Base-by-base conservation (phyloP, 2,113 vertebrate genomes). In the Zootoca vivipara region DNA sequence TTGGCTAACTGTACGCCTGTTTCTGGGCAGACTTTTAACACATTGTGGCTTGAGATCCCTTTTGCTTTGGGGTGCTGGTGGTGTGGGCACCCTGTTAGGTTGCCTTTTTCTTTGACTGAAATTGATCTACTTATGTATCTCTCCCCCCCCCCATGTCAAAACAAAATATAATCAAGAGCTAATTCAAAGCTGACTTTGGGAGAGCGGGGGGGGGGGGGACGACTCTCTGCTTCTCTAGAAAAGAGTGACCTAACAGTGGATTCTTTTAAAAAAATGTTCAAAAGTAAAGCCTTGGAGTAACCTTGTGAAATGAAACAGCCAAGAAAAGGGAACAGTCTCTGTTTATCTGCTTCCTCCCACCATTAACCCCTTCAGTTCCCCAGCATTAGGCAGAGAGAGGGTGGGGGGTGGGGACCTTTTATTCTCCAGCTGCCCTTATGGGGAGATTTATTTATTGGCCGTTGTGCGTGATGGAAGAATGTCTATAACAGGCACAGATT, bases 261-360 rank as follows among this genome's bases (percentile, higher is more conserved):
- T 86, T 78, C 42, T 77, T 78, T 8, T 15, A 40, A 28, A 64
- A 80, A n/a, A 35, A 28, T 46, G 75, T 52, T 78, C 26, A 26
- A 83, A 75, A 85, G 7, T 20, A 73, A 4, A 2, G 28, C 85
- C 22, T 78, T 15, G 75, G 85, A 77, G 65, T 70, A 80, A 80
- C 78, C 67, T 87, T 80, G 85, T 80, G 85, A 87, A 87, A 81
- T 81, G 78, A 80, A 80, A 80, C 33, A 80, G 35, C 15, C 5
- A 20, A 3, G 40, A 56, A 72, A 87, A 72, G 64, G n/a, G 85
- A 80, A 70, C 64, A 56, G 42, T n/a, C 42, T 79, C 62, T 67
- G 30, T 52, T 84, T 26, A 73, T 35, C 83, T 10, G 6, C 24
- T 87, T 58, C n/a, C n/a, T 79, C 77, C n/a, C 24, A 38, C 12